Conservation (phyloP, 2,888 invertebrate genomes). For the Melieria crassipennis region DNA sequence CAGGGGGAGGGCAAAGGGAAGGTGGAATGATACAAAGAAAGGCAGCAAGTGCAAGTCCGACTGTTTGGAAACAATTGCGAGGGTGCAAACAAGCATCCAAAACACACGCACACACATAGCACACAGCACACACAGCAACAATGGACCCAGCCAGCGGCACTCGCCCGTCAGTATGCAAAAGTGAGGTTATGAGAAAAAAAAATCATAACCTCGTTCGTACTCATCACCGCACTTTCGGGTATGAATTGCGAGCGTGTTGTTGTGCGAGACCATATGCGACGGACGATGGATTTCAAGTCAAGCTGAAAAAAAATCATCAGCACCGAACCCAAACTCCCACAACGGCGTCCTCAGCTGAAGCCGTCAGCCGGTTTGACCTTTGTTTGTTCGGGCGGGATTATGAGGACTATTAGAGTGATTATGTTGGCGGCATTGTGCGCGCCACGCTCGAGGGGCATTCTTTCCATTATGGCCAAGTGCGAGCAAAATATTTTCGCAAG, state of each 20-base stretch:
- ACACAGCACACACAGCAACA: constrained; percentile 24
- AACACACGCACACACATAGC: constrained; percentile 15
- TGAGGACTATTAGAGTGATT: background rate
- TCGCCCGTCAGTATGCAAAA: background rate
- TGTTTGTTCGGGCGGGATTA: background rate
- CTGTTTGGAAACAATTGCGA: constrained; percentile 34
- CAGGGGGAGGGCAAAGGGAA: background rate
- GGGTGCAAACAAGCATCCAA: constrained; percentile 25
- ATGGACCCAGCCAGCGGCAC: background rate
- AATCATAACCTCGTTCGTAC: too few relatives aligned
- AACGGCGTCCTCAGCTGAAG: too few relatives aligned
- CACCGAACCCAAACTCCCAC: too few relatives aligned
- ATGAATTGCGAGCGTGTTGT: too few relatives aligned
- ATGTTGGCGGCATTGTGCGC: background rate
- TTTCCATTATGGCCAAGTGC: constrained; percentile 26
- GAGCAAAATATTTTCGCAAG: constrained; percentile 17
- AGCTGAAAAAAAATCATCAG: too few relatives aligned
- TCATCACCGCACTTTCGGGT: too few relatives aligned
- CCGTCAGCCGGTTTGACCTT: background rate
- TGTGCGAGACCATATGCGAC: too few relatives aligned
- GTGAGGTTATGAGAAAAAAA: constrained; percentile 8
- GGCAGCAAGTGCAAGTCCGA: constrained; percentile 22
- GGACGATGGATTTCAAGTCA: too few relatives aligned
- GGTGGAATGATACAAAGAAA: background rate
- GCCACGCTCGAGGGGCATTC: background rate